These are phyloP conservation scores for Macrochelys suwanniensis DNA, from an alignment of 2,797 vertebrate species.

Conservation along the genomic window DNA sequence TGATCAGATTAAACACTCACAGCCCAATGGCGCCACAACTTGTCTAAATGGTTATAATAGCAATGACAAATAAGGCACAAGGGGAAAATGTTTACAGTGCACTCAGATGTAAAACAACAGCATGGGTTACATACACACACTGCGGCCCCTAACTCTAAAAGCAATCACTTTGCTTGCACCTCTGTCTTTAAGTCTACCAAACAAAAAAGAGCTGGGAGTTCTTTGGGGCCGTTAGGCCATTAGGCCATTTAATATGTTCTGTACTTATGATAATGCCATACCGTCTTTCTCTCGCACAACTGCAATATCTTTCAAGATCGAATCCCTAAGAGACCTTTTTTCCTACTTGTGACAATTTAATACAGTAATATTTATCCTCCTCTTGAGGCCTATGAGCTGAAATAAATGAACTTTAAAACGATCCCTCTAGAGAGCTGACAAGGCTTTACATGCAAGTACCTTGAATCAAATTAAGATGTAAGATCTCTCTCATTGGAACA, in stretches of 20 bases:
- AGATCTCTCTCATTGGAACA: slow-evolving; percentile 62
- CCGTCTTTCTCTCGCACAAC: neutral
- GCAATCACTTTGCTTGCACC: neutral
- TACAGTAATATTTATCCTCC: slow-evolving; percentile 77
- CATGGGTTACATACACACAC: neutral
- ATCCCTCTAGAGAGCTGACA: slow-evolving; percentile 60
- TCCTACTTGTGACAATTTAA: slow-evolving; percentile 59
- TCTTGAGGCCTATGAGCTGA: slow-evolving; percentile 64
- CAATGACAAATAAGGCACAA: neutral
- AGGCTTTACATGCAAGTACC: slow-evolving; percentile 70
- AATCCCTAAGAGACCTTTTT: slow-evolving; percentile 57
- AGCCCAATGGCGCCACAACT: neutral
- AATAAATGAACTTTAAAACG: slow-evolving; percentile 78
- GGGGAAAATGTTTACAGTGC: neutral
- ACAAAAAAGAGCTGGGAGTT: slow-evolving; percentile 31
- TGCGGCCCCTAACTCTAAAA: neutral
- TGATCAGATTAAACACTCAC: neutral
- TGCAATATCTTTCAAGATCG: slow-evolving; percentile 58
- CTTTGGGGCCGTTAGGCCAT: neutral
- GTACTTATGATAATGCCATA: neutral
- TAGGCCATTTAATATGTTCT: slow-evolving; percentile 42
- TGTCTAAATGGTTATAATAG: neutral
- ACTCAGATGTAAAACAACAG: neutral
- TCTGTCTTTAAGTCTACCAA: neutral
- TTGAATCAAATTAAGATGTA: slow-evolving; percentile 67